Percentiles rank a stretch among this genome's conserved stretches.
phyloP scores from a whole-genome alignment of 1,140 invertebrate species.

The Nixonia krombeini region DNA sequence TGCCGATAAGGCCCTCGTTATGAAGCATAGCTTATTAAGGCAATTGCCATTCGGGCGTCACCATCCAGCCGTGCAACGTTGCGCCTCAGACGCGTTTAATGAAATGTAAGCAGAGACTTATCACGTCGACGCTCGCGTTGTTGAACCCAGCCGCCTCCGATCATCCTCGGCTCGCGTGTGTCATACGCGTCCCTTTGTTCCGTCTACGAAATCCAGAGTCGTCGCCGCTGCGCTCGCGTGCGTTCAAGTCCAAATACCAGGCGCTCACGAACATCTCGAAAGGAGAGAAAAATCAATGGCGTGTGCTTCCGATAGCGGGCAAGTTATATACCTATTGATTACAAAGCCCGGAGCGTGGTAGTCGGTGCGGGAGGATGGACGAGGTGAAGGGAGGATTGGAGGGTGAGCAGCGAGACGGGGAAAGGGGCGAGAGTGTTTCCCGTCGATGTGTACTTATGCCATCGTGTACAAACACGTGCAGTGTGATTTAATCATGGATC shows the following conservation, averaged over 20 bases:
- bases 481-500: conserved; percentile 9
- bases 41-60: no score
- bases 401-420: no score
- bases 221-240: no score
- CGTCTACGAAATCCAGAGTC: no score
- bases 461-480: conserved; percentile 8
- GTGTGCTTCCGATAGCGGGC: conserved; percentile 17
- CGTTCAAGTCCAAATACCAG: background rate
- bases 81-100: background rate
- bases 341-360: background rate
- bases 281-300: conserved; percentile 14
- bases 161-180: no score
- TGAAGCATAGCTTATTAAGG: no score
- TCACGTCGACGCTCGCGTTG: background rate
- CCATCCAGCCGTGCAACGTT: background rate
- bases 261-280: no score
- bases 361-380: background rate
- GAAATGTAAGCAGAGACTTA: conserved; percentile 4
- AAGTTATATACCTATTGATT: conserved; percentile 16
- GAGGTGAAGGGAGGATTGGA: no score
- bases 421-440: conserved; percentile 12
- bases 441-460: conserved; percentile 5
- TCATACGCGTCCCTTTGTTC: no score
- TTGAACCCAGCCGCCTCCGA: background rate
- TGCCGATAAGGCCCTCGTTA: no score